These are phyloP conservation scores for Coleophora deauratella DNA, from an alignment of 2,888 invertebrate genomes.

Conservation along the genomic window DNA sequence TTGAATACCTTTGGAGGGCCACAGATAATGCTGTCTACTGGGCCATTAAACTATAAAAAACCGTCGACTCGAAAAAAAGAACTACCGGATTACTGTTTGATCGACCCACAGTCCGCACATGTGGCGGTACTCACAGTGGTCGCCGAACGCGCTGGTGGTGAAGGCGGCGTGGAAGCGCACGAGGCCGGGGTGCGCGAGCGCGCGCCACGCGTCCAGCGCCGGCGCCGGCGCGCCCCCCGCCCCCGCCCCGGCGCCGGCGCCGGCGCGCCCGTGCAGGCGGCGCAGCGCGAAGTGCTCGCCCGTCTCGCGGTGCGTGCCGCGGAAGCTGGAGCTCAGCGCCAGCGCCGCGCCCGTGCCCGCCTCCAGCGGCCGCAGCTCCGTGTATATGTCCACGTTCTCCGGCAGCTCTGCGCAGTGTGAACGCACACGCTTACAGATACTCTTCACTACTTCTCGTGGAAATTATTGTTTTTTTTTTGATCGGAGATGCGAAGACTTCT, in stretches of 20 bases:
- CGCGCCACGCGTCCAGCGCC: slow-evolving; percentile 96
- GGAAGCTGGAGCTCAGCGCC: slow-evolving; percentile 83
- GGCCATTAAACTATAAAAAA: not conserved
- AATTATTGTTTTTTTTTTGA: not conserved
- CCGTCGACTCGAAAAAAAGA: not conserved
- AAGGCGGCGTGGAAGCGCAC: slow-evolving; percentile 94
- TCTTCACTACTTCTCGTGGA: too few species aligned
- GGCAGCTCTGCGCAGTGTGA: slow-evolving; percentile 79
- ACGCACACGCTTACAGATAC: too few species aligned
- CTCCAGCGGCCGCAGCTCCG: slow-evolving; percentile 90
- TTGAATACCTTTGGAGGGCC: too few species aligned
- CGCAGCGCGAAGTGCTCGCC: slow-evolving; percentile 90
- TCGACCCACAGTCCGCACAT: not conserved
- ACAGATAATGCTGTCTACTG: too few species aligned
- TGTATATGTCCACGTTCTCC: slow-evolving; percentile 91
- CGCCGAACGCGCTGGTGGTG: slow-evolving; percentile 96
- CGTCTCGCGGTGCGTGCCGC: slow-evolving; percentile 90
- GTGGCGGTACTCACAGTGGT: slow-evolving; percentile 83
- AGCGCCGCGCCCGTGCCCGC: slow-evolving; percentile 78
- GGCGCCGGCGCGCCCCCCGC: slow-evolving; percentile 77
- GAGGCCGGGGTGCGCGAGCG: slow-evolving; percentile 95
- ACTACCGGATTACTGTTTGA: not conserved
- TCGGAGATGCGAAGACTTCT: not conserved
- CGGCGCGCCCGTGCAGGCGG: slow-evolving; percentile 88
- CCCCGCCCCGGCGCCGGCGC: too few species aligned